Conservation (phyloP, 1,140 invertebrate species). For the Caenorhabditis brenneri region DNA sequence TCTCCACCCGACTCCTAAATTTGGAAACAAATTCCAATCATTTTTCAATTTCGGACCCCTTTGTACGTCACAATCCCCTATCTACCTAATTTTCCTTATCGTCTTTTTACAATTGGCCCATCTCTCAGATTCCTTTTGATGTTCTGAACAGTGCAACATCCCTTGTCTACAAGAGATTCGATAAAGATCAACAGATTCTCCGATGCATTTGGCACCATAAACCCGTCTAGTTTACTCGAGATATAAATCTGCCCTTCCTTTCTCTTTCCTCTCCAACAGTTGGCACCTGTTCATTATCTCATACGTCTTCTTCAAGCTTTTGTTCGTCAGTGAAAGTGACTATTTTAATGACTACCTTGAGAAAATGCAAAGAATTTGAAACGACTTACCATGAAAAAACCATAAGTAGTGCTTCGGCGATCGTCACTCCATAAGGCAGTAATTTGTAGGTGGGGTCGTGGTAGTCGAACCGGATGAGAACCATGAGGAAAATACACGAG, state of each 20-base stretch:
- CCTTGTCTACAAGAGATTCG: neutral
- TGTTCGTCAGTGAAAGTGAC: neutral
- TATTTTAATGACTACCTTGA: no score
- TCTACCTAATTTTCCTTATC: no score
- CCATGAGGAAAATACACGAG: slow-evolving; percentile 17
- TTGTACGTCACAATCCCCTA: no score
- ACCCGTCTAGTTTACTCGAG: slow-evolving; percentile 30
- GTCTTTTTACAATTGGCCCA: no score
- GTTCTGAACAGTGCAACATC: neutral
- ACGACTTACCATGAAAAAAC: slow-evolving; percentile 9
- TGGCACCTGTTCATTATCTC: slow-evolving; percentile 7
- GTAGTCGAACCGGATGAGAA: slow-evolving; percentile 31
- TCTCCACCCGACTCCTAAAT: no score
- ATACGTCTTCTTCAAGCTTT: neutral
- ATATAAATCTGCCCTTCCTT: slow-evolving; percentile 29
- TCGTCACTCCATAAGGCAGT: slow-evolving; percentile 24
- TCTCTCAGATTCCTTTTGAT: no score
- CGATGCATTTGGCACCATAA: neutral
- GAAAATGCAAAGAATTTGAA: no score
- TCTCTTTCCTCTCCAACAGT: neutral
- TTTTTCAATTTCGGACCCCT: no score
- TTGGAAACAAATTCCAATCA: no score
- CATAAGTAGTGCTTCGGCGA: neutral
- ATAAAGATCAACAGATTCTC: neutral
- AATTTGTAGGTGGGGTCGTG: slow-evolving; percentile 10